Base-by-base conservation (phyloP, 2,113 vertebrate genomes). In the Geococcyx californianus region DNA sequence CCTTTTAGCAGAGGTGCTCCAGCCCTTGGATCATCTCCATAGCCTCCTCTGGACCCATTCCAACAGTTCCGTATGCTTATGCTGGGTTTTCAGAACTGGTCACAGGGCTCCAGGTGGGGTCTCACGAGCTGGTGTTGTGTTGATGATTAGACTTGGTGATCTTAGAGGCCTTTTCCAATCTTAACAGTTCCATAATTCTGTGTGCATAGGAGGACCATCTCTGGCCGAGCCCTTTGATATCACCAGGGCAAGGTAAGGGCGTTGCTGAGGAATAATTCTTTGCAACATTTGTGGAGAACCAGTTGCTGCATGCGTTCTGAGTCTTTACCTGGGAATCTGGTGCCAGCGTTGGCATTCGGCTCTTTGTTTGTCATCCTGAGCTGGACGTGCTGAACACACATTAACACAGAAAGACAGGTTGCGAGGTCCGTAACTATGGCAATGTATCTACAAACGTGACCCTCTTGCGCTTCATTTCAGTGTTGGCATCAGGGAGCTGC, bases 311-410 rank as follows among this genome's bases (percentile, higher is more conserved):
- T 68, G 89, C 38, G 75, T 60, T 77, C 29, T 5, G 7, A 17
- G 64, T 12, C 62, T 62, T 49, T 67, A 47, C 38, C 0, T 64
- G 76, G 25, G 83, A 36, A 49, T 75, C 23, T 44, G 68, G 79
- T 64, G 44, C 88, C 0, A 2, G 19, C 0, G 0, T 8, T 72
- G 69, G 67, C 84, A 18, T 44, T 15, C 34, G 9, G 56, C 64
- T 77, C 70, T 83, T 89, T 92, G 90, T 90, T 67, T 33, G 79
- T 38, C 51, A 62, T 79, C 59, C 69, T 5, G 87, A 11, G 38
- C 47, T 67, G 79, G 86, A 83, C 17, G 26, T 4, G 23, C 81
- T 81, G 81, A 87, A 34, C 74, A 21, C 45, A 38, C 78, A 18
- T 56, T 4, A 93, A 24, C 52, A 10, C 40, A 31, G 70, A 56